Base-by-base conservation (phyloP, 2,113 vertebrate genomes). In the Ariopsis seemanni region DNA sequence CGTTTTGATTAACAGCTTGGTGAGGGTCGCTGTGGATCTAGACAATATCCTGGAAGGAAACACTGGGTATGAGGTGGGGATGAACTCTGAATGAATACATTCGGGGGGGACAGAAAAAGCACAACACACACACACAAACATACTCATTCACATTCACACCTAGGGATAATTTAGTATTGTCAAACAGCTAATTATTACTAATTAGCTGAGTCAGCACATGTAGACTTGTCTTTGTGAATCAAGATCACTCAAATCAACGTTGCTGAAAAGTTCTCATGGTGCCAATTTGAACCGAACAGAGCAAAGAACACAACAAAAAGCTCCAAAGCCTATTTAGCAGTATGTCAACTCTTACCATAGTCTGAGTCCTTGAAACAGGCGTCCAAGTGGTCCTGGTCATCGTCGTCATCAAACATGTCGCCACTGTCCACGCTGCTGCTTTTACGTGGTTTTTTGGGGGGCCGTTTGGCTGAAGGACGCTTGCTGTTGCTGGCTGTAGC, bases 291-390 rank as follows among this genome's bases (percentile, higher is more conserved):
- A 74, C 34, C 50, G n/a, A 52, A 55, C 48, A n/a, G 25, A 25
- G 12, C 74, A 53, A 50, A 52, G 6, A 14, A 30, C n/a, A 67
- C 25, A 69, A 69, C 30, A 7, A 34, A 74, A 42, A 42, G 17
- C 69, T 42, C 30, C 30, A 72, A 42, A 72, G 30, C 15, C 34
- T 20, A 48, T 74, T 20, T n/a, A 52, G 22, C 8, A 80, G 20
- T 84, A n/a, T 25, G 9, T 63, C 52, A 77, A 79, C 60, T 75
- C 85, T 91, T 91, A 99, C 98, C 98, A 0, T 99, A 99, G 90
- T 99, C 98, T 0, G 98, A 99, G 93, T 99, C 98, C 91, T 97
- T 99, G 93, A 99, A 99, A 88, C 98, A 99, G 2, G 98, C 98
- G 0, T 98, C 98, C 90, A 99, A 87, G 94, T 99, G 97, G 91